Evolutionary conservation across 2,797 vertebrate genomes (phyloP), one percentile per base, ranked within the genome.

Genomic region (Urosaurus nigricauda): DNA sequence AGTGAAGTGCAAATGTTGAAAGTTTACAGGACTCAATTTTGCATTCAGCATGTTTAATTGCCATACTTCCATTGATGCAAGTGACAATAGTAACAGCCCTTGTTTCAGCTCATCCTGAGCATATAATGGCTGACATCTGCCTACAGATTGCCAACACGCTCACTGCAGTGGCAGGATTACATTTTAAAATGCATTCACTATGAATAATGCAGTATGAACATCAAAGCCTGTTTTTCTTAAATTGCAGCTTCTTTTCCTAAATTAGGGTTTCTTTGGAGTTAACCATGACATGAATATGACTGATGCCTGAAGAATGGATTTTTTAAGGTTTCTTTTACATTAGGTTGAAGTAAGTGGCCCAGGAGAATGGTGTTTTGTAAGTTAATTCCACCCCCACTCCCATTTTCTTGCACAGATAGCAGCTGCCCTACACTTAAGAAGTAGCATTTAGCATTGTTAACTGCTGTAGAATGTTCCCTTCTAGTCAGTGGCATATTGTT

Each of bases 191-290:
- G 79, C 84, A 37, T 60, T 82, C 40, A 65, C 70, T 74, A 86
- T 89, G 79, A 89, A 85, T 81, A 81, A 82, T 86, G 79, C 88
- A 81, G 58, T 37, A 89, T 81, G 83, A 74, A 77, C 70, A 86
- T 86, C 84, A 82, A 65, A 75, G 47, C 8, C 70, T 75, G n/a
- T 65, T 89, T 85, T 71, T 75, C 83, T 81, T 65, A 81, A 53
- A 65, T 86, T 82, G 74, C 58, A 51, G 19, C 56, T 51, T 21
- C 78, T 71, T 83, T 53, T 21, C 21, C 71, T 88, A 83, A 88
- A 81, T 86, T 63, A 86, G 43, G 14, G 16, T n/a, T 75, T 43
- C 79, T 89, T 74, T 81, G 84, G 78, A 65, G 47, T 85, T 47
- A 80, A 29, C 7, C 35, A 63, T 89, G 78, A 85, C 32, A 35